Evolutionary conservation across 2,113 vertebrate species (phyloP).

Genomic region (Condylura cristata): DNA sequence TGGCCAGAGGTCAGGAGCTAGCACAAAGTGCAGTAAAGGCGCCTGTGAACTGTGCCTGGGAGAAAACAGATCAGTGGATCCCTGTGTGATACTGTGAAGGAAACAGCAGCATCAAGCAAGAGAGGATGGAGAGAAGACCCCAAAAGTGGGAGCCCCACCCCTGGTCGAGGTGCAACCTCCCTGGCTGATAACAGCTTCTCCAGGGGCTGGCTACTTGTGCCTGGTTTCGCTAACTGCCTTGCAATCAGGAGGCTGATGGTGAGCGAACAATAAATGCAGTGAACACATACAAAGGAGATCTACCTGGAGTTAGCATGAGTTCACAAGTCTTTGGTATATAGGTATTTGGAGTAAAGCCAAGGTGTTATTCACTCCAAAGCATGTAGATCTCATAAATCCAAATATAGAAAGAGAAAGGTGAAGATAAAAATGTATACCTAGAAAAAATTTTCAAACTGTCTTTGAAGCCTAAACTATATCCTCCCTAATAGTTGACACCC

Average conservation of each 20-base stretch:
- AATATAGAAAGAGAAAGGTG: not conserved
- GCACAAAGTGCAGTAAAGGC: conserved; percentile 51
- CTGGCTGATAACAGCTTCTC: not conserved
- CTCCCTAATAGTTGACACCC: not conserved
- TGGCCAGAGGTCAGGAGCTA: conserved; percentile 60
- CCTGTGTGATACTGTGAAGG: too few species aligned
- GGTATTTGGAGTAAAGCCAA: not conserved
- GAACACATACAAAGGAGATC: not conserved
- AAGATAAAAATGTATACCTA: not conserved
- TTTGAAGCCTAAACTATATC: not conserved
- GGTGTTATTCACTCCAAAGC: not conserved
- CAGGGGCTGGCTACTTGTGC: not conserved
- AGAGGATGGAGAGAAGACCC: not conserved
- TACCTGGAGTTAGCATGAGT: not conserved
- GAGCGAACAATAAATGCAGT: not conserved
- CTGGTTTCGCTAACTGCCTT: not conserved
- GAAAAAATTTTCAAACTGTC: not conserved
- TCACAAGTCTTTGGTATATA: conserved; percentile 3
- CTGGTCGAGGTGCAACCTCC: not conserved
- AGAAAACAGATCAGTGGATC: not conserved
- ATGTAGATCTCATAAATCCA: not conserved
- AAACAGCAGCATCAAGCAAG: not conserved
- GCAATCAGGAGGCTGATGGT: not conserved
- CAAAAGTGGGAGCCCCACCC: not conserved
- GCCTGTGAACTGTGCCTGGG: not conserved